Percentiles rank a stretch among this genome's conserved stretches.
Conservation (phyloP, 2,888 invertebrate species). For the Eristalis arbustorum region DNA sequence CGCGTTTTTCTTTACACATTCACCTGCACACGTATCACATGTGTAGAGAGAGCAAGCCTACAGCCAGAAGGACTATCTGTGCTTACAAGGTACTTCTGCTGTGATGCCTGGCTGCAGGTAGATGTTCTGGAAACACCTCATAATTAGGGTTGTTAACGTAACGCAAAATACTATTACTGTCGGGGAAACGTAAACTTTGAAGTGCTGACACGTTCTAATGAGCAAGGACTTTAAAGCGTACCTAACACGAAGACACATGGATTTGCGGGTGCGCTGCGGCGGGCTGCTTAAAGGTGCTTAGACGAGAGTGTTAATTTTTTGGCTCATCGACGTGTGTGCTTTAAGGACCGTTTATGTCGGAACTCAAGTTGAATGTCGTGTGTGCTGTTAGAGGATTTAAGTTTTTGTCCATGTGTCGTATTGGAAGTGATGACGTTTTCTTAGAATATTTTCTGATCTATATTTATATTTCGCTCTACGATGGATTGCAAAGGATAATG, state of each 20-base stretch:
- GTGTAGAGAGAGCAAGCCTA: background rate
- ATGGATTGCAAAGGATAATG: too few relatives aligned
- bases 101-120: slow-evolving; percentile 5
- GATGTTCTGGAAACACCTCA: slow-evolving; percentile 20
- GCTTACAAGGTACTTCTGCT: background rate
- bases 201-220: slow-evolving; percentile 25
- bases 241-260: background rate
- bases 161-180: slow-evolving; percentile 25
- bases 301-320: background rate
- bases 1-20: slow-evolving; percentile 27
- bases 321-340: background rate
- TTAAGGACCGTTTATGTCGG: too few relatives aligned
- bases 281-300: background rate
- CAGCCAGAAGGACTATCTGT: background rate
- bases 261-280: background rate
- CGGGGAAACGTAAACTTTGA: slow-evolving; percentile 17
- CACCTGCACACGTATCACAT: too few relatives aligned
- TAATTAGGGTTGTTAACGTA: slow-evolving; percentile 42
- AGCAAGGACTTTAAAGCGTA: slow-evolving; percentile 9
- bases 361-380: too few relatives aligned
- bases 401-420: too few relatives aligned
- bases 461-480: too few relatives aligned
- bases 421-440: too few relatives aligned
- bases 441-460: too few relatives aligned
- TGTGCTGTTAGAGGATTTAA: too few relatives aligned